Conservation (phyloP, 1,140 invertebrate genomes). For the Listronotus bonariensis region DNA sequence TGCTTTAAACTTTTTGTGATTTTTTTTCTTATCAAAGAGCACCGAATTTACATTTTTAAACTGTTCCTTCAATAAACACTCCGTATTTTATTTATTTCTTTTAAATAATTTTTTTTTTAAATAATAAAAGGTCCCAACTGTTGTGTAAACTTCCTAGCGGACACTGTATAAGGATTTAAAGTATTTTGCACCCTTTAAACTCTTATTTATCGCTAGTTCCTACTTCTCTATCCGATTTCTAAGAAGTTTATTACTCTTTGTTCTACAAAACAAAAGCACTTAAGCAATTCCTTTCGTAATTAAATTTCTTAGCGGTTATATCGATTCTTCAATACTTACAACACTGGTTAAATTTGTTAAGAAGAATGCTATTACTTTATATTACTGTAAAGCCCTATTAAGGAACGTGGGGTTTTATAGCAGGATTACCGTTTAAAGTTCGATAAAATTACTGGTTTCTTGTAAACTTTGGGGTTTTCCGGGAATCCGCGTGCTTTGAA, state of each 20-base stretch:
- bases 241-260: conserved; percentile 13
- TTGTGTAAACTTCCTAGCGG: too few species aligned
- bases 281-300: too few species aligned
- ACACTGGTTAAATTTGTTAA: conserved; percentile 23
- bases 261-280: conserved; percentile 1
- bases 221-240: not conserved
- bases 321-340: conserved; percentile 14
- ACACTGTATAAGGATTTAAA: too few species aligned
- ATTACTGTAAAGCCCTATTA: conserved; percentile 19
- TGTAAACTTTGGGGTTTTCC: conserved; percentile 15
- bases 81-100: too few species aligned
- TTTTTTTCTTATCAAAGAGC: too few species aligned
- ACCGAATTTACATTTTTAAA: too few species aligned
- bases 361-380: conserved; percentile 27
- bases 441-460: conserved; percentile 21
- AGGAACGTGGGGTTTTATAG: conserved; percentile 17
- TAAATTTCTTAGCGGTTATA: conserved; percentile 12
- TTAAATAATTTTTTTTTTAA: too few species aligned
- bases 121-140: too few species aligned
- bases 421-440: conserved; percentile 18
- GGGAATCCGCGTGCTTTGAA: conserved; percentile 9
- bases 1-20: too few species aligned
- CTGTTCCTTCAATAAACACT: too few species aligned
- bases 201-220: not conserved
- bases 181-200: too few species aligned